phyloP scores from a whole-genome alignment of 2,888 invertebrate species.

The Beris chalybata region DNA sequence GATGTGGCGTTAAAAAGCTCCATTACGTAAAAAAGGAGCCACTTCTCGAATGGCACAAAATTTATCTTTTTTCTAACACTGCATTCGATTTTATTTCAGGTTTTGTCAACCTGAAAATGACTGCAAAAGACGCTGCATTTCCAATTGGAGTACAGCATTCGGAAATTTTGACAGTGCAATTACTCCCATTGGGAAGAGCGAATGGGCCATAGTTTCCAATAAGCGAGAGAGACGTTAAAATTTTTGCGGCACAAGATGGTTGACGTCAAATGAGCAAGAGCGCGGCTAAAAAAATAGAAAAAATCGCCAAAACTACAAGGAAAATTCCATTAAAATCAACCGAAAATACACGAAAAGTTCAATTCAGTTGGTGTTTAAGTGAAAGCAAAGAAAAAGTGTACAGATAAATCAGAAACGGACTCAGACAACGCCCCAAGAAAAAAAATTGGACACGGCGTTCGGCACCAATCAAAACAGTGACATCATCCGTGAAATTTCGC shows the following conservation, averaged over 20 bases:
- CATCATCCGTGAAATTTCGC: slow-evolving; percentile 27
- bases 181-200: not conserved
- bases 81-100: too few relatives aligned
- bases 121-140: slow-evolving; percentile 14
- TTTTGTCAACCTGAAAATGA: slow-evolving; percentile 10
- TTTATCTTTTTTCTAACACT: too few relatives aligned
- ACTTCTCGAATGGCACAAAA: too few relatives aligned
- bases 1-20: too few relatives aligned
- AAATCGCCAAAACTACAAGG: not conserved
- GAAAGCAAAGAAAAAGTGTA: not conserved
- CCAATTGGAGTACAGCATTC: not conserved
- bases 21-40: too few relatives aligned
- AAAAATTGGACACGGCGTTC: slow-evolving; percentile 5
- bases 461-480: slow-evolving; percentile 14
- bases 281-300: not conserved
- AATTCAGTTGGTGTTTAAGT: not conserved
- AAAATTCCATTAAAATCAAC: not conserved
- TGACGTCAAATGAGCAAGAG: not conserved
- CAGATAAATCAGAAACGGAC: not conserved
- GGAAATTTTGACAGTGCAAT: slow-evolving; percentile 3
- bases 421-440: slow-evolving; percentile 26
- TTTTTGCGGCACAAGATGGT: not conserved
- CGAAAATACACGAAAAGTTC: not conserved
- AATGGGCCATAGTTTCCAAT: not conserved
- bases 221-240: too few relatives aligned